phyloP scores from a whole-genome alignment of 2,113 vertebrate genomes.

The Lathamus discolor region DNA sequence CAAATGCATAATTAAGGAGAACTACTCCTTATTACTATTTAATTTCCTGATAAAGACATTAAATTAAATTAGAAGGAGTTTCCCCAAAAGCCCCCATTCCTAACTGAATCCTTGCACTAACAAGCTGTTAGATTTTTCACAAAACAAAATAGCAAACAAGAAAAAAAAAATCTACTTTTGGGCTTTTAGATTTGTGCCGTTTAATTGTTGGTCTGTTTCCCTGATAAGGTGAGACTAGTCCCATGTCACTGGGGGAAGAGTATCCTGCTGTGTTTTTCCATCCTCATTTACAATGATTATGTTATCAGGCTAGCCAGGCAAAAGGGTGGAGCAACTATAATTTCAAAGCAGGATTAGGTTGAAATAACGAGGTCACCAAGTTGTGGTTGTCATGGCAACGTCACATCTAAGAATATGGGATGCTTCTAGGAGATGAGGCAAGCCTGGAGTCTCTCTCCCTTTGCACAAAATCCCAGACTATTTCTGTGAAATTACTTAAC shows the following conservation, averaged over 20 bases:
- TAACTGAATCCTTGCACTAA: not conserved
- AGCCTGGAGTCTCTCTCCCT: slow-evolving; percentile 70
- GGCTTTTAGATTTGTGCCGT: slow-evolving; percentile 69
- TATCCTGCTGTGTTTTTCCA: slow-evolving; percentile 80
- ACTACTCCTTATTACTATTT: slow-evolving; percentile 40
- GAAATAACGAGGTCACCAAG: slow-evolving; percentile 99
- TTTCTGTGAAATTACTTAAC: slow-evolving; percentile 73
- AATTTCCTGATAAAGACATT: slow-evolving; percentile 44
- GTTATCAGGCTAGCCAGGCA: slow-evolving; percentile 99
- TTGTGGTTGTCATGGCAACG: slow-evolving; percentile 98
- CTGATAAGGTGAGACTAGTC: slow-evolving; percentile 75
- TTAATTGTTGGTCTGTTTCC: slow-evolving; percentile 78
- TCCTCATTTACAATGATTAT: slow-evolving; percentile 99
- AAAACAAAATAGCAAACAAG: slow-evolving; percentile 51
- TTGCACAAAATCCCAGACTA: slow-evolving; percentile 71
- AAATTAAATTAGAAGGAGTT: slow-evolving; percentile 65
- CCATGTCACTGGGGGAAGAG: slow-evolving; percentile 73
- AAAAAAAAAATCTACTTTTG: slow-evolving; percentile 58
- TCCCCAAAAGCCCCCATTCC: slow-evolving; percentile 9
- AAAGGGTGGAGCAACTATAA: slow-evolving; percentile 99
- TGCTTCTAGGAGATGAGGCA: slow-evolving; percentile 86
- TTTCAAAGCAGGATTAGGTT: slow-evolving; percentile 99
- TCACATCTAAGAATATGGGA: slow-evolving; percentile 99
- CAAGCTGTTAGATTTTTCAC: slow-evolving; percentile 34
- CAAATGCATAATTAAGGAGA: slow-evolving; percentile 65